Base-by-base conservation (phyloP, 2,888 invertebrate species). In the Parnassius glacialis region DNA sequence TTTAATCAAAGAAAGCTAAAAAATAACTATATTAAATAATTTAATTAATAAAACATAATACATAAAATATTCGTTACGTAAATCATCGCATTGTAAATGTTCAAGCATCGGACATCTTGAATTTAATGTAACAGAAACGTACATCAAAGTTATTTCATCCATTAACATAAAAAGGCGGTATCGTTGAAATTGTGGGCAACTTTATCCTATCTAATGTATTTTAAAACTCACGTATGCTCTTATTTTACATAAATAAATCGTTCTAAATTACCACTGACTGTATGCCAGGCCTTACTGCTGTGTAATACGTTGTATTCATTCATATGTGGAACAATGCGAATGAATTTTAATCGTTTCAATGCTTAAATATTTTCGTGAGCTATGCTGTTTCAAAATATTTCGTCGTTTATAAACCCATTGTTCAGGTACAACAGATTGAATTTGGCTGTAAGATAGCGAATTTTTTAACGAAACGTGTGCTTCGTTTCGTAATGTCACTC, bases 261-360 rank as follows among this genome's bases (percentile, higher is more conserved):
- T 47, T 43, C 52, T 25, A 52, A 57, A 61, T 47, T 52, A 57
- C 57, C 13, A 48, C 43, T 42, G 41, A 61, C 61, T 61, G 42
- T 42, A 57, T 41, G 61, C 41, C 47, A 34, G 52, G 51, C 61
- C 56, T 59, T 59, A 52, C 52, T 10, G 44, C 47, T 12, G 47
- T 51, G 51, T 59, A 59, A 58, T 63, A 55, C 55, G 59, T 63
- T 59, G 55, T 50, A 56, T 41, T 59, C 63, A 52, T 63, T 55
- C 63, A 56, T 59, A 53, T 52, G 34, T 47, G 55, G 59, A 63
- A 63, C 55, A 55, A 55, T 56, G 63, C 47, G 52, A 52, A 63
- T 63, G 59, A 63, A 63, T 63, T 63, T 55, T 52, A 52, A 59
- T 56, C 59, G 63, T 45, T 63, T 45, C 25, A 47, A 11, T 20